Conservation (phyloP, 2,797 vertebrate species). For the Sebastes minor region DNA sequence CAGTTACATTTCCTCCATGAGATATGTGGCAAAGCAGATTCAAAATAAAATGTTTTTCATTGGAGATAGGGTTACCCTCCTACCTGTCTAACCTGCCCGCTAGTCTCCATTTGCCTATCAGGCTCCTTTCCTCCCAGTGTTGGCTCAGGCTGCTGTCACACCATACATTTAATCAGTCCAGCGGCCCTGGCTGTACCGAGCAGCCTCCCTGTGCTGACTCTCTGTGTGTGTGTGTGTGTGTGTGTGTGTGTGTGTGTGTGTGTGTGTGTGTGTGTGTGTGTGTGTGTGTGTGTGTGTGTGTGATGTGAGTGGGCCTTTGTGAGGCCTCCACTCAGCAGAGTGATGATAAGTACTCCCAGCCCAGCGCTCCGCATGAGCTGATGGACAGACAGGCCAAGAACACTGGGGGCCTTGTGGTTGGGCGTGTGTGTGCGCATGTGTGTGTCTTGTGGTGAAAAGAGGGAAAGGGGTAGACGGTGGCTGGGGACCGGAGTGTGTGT, state of each 20-base stretch:
- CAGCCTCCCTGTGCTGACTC: conserved; percentile 36
- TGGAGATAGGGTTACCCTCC: neutral
- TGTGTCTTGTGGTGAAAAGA: conserved; percentile 54
- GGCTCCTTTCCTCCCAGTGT: conserved; percentile 27
- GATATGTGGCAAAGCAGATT: conserved; percentile 11
- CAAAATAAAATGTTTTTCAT: conserved; percentile 19
- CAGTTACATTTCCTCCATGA: neutral
- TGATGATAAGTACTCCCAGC: conserved; percentile 84
- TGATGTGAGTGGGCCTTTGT: conserved; percentile 71
- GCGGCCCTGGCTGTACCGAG: conserved; percentile 24
- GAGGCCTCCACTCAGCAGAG: conserved; percentile 78
- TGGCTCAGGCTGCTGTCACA: conserved; percentile 56
- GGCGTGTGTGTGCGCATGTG: conserved; percentile 40
- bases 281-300: conserved; percentile 30
- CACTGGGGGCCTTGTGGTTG: conserved; percentile 83
- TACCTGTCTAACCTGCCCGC: conserved; percentile 20
- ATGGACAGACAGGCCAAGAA: conserved; percentile 80
- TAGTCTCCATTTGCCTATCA: conserved; percentile 46
- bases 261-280: conserved; percentile 35
- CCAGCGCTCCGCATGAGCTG: conserved; percentile 76
- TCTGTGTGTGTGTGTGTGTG: conserved; percentile 35
- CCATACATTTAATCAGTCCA: conserved; percentile 66
- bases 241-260: conserved; percentile 33
- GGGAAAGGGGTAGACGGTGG: conserved; percentile 39
- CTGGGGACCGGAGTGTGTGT: conserved; percentile 32